Percentiles rank a stretch among this genome's conserved stretches.
Evolutionary conservation across 2,113 vertebrate genomes (phyloP).

Genomic region (Mormyrus lacerda): DNA sequence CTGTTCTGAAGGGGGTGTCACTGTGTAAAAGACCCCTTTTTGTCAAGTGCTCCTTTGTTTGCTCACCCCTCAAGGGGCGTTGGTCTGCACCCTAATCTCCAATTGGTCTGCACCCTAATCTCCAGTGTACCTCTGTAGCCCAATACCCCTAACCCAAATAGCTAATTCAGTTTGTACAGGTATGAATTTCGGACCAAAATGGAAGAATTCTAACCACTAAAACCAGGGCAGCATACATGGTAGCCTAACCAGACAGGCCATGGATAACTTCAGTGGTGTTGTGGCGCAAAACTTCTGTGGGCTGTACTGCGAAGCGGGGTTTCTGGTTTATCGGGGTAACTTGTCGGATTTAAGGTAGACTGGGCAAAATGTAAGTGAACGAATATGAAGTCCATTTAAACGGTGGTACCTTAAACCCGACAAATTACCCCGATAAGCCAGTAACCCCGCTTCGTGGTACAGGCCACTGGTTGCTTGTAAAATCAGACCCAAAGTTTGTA

Average conservation of each 20-base stretch:
- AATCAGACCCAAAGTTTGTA: neutral
- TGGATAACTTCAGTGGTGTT: neutral
- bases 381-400: too few relatives aligned
- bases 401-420: too few relatives aligned
- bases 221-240: neutral
- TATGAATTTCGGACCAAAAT: neutral
- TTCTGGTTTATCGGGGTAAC: too few relatives aligned
- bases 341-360: too few relatives aligned
- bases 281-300: neutral
- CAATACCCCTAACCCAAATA: neutral
- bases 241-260: neutral
- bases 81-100: too few relatives aligned
- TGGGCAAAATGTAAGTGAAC: too few relatives aligned
- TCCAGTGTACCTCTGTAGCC: too few relatives aligned
- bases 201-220: neutral
- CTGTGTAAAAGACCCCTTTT: neutral
- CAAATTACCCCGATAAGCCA: too few relatives aligned
- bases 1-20: neutral
- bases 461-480: neutral
- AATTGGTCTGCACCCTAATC: neutral
- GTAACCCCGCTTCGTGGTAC: too few relatives aligned
- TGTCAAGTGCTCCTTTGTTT: neutral
- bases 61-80: neutral
- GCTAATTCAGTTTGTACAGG: neutral
- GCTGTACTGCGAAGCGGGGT: too few relatives aligned